Base-by-base conservation (phyloP, 2,113 vertebrate species). In the Alces alces region DNA sequence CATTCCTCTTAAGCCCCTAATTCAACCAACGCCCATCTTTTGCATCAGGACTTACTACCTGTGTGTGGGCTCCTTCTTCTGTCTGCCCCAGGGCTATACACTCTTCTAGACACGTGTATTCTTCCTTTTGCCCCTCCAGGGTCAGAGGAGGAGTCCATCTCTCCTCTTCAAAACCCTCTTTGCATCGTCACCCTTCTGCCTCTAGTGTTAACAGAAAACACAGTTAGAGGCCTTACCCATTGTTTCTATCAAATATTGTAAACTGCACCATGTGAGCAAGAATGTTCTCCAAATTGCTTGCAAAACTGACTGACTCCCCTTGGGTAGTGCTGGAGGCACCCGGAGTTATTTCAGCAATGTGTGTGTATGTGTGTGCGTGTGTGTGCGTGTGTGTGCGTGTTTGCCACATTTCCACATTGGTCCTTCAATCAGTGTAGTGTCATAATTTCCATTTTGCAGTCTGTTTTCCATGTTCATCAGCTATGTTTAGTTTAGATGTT, bases 381-480 rank as follows among this genome's bases (percentile, higher is more conserved):
- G 13, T 25, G n/a, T n/a, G n/a, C n/a, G n/a, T 1, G 3, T 3
- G 15, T 43, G 86, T 57, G 39, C 4, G 5, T 21, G 1, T 25
- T 15, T 17, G 2, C 9, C 23, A 15, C 57, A 1, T 70, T 85
- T 93, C 66, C 83, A 17, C 47, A n/a, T 4, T 54, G 14, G n/a
- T 25, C 45, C 43, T 91, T 73, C 47, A 47, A 6, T 21, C 79
- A 61, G 17, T 76, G 27, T 83, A 47, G 23, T 76, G 27, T 50
- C 76, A 60, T 61, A 57, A 86, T 73, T 84, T 55, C 43, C 80
- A 15, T 27, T 57, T 30, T 43, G 19, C 5, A 23, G 70, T 64
- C 66, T 30, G 28, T 88, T 91, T 86, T 60, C 47, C 28, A 14
- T 73, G 47, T 43, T 92, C 15, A 70, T 85, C 88, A 93, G 17